Evolutionary conservation across 2,888 invertebrate species (phyloP), one percentile per base, ranked within the genome.

Genomic region (Trichacis sp.): DNA sequence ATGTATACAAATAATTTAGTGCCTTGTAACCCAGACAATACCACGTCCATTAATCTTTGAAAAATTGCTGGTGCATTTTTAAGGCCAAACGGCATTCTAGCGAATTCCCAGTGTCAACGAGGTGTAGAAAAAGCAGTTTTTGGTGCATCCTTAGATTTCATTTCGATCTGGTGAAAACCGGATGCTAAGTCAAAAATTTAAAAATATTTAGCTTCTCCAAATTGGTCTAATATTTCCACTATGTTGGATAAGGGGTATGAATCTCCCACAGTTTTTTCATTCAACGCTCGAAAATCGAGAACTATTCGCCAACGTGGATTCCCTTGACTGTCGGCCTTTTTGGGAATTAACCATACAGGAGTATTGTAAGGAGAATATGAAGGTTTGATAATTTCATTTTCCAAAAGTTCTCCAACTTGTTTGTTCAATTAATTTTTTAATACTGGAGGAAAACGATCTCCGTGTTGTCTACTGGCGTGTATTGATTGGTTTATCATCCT

Each of bases 151-250:
- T 59, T 19, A 11, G 30, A 15, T 3, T 63, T 50, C n/a, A n/a
- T n/a, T n/a, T n/a, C n/a, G n/a, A n/a, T n/a, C n/a, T n/a, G n/a
- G n/a, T n/a, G n/a, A n/a, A n/a, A n/a, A n/a, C n/a, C n/a, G n/a
- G n/a, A n/a, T n/a, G n/a, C n/a, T n/a, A n/a, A n/a, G n/a, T n/a
- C 75, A 2, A 77, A 43, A 0, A 71, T 69, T 0, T 67, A 64
- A 46, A 77, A 73, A 17, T 68, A 71, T 15, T 45, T 61, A 18
- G 70, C 63, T 1, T 63, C 48, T 1, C 74, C 67, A 8, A 76
- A 18, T 38, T 61, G 58, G 9, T 76, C 69, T 15, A 75, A 40
- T n/a, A 73, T 76, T 2, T 73, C 70, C 0, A 59, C 62, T 0
- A 76, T 73, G 17, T 71, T 67, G 0, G 74, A 72, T 1, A 73